Base-by-base conservation (phyloP, 2,888 invertebrate species). In the Platycheirus rosarum region DNA sequence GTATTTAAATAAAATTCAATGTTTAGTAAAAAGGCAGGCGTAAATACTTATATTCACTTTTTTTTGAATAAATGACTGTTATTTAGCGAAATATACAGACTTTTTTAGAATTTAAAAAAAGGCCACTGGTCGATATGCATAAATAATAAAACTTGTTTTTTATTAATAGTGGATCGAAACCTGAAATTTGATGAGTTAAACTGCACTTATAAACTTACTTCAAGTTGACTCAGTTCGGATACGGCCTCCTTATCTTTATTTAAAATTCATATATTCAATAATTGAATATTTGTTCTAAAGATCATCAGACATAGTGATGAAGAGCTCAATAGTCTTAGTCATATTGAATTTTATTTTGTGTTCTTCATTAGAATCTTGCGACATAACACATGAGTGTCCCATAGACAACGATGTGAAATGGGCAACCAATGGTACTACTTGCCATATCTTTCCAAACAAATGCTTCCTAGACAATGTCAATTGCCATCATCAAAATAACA, bases 401-500 rank as follows among this genome's bases (percentile, higher is more conserved):
- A 35, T 20, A n/a, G 40, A 57, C 2, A 32, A 69, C 2, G 32
- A 80, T 4, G n/a, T 65, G 5, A 35, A 2, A 4, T 80, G 74
- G 74, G 79, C 79, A 6, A 70, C 51, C 1, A 69, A 80, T 44
- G 65, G 69, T 16, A 60, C 42, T 16, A n/a, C 2, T 11, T 80
- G 79, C 20, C 65, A 69, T 37, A 40, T 70, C 8, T 79, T 79
- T 9, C 49, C 23, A 9, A 79, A 79, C 23, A 11, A 7, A n/a
- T 79, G 79, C 6, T 63, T 60, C 23, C 37, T 79, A 16, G 65
- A 79, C 3, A 65, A 79, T 26, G 63, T 51, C 3, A 79, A 74
- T 9, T 79, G 79, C 26, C 63, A 79, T 51, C 74, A 65, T 13
- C 8, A 32, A 16, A 63, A 57, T 20, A 79, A 74, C 16, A 51